A percentile compares a stretch with the other conserved stretches of the same genome.
Evolutionary conservation across 2,113 vertebrate species (phyloP).

Genomic region (rat (Rattus norvegicus)): DNA sequence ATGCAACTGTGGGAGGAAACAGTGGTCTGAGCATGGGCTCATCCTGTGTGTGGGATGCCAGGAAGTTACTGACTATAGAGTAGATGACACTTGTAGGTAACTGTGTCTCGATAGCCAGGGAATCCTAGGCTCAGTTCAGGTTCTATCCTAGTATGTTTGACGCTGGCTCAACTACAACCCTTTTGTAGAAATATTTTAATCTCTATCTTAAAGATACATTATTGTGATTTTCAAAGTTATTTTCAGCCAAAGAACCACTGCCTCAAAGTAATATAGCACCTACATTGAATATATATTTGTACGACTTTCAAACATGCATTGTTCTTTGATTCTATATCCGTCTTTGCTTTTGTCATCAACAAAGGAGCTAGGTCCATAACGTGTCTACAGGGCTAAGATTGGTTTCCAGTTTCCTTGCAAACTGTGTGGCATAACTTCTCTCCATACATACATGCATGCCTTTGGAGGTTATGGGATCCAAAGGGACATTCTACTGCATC

Average conservation of each 20-base stretch:
- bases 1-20: not conserved
- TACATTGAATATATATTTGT: not conserved
- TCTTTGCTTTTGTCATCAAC: not conserved
- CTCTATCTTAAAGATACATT: not conserved
- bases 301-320: not conserved
- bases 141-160: not conserved
- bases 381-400: not conserved
- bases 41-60: not conserved
- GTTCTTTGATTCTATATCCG: not conserved
- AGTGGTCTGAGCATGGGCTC: not conserved
- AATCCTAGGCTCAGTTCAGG: not conserved
- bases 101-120: not conserved
- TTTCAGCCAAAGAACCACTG: not conserved
- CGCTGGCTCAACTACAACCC: fast-evolving
- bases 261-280: not conserved
- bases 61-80: not conserved
- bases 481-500: not conserved
- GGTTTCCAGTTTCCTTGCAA: not conserved
- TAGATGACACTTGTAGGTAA: not conserved
- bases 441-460: not conserved
- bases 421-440: not conserved
- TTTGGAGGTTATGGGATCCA: not conserved
- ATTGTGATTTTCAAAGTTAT: not conserved
- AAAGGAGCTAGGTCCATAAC: not conserved
- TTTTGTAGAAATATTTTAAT: not conserved